Percentiles rank a stretch among this genome's conserved stretches.
These are phyloP conservation scores for Ceratotherium simum DNA, from an alignment of 2,113 vertebrate species.

Conservation along the genomic window DNA sequence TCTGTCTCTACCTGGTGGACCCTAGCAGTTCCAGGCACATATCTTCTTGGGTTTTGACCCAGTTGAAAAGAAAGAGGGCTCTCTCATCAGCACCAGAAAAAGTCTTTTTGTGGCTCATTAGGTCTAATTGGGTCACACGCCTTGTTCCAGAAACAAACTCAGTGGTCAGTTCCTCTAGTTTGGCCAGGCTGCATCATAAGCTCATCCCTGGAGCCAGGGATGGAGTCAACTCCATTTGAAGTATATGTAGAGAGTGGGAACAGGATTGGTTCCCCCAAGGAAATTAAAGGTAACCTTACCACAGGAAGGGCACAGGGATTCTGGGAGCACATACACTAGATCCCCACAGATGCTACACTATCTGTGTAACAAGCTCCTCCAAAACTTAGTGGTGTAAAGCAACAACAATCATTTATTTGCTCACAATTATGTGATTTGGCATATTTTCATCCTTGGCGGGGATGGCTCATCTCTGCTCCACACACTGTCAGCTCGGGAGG, in stretches of 20 bases:
- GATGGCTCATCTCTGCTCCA: neutral
- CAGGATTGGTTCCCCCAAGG: neutral
- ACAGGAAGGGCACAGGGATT: neutral
- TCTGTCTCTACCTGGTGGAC: neutral
- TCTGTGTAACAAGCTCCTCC: neutral
- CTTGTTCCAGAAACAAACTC: neutral
- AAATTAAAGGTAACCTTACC: neutral
- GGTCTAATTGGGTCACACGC: neutral
- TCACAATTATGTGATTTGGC: neutral
- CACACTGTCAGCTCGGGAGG: neutral
- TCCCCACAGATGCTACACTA: neutral
- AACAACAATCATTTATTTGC: neutral
- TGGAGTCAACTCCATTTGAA: neutral
- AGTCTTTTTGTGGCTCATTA: neutral
- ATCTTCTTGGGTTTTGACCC: neutral
- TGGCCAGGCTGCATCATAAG: neutral
- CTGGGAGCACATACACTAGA: neutral
- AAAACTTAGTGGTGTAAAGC: neutral
- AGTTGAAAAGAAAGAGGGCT: neutral
- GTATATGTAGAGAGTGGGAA: neutral
- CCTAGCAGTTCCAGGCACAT: neutral
- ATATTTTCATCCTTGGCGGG: neutral
- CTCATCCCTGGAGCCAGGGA: neutral
- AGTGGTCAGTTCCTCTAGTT: neutral
- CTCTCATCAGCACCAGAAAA: neutral